These are phyloP conservation scores for Ennomos fuscantarius DNA, from an alignment of 2,888 invertebrate species.

Conservation along the genomic window DNA sequence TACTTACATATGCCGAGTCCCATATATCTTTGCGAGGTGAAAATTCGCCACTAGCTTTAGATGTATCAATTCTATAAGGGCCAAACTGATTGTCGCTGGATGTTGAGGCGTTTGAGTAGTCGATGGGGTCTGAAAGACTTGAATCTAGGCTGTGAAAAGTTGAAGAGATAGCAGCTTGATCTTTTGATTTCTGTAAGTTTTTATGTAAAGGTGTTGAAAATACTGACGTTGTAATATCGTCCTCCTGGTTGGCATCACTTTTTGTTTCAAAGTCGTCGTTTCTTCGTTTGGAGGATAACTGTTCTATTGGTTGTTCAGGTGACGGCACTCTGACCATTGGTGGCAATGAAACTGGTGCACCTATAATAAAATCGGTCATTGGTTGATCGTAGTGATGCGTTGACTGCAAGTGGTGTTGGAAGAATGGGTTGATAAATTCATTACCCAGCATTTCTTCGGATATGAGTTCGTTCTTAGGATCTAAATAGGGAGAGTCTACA, in stretches of 20 bases:
- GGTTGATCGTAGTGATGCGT: constrained; percentile 46
- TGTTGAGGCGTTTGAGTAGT: constrained; percentile 52
- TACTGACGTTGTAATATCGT: constrained; percentile 42
- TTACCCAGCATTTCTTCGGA: constrained; percentile 58
- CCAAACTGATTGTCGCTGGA: constrained; percentile 50
- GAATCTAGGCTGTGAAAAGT: constrained; percentile 69
- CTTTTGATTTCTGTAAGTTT: constrained; percentile 34
- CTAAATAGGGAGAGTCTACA: constrained; percentile 57
- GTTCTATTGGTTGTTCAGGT: constrained; percentile 64
- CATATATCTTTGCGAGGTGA: constrained; percentile 75
- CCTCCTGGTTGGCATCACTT: constrained; percentile 29
- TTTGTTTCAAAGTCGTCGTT: constrained; percentile 10
- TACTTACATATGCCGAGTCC: constrained; percentile 84
- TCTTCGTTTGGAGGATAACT: constrained; percentile 42
- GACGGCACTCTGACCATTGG: constrained; percentile 65
- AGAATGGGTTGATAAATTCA: constrained; percentile 73
- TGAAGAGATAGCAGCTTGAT: constrained; percentile 46
- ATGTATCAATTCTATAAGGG: constrained; percentile 46
- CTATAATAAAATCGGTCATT: constrained; percentile 78
- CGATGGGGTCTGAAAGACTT: constrained; percentile 52
- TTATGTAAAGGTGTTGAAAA: constrained; percentile 51
- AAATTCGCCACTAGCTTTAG: constrained; percentile 49
- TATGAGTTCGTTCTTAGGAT: constrained; percentile 49
- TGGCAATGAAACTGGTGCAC: constrained; percentile 80
- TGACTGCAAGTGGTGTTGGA: constrained; percentile 60